Base-by-base conservation (phyloP, 2,797 vertebrate genomes). In the Anguilla pacifica region DNA sequence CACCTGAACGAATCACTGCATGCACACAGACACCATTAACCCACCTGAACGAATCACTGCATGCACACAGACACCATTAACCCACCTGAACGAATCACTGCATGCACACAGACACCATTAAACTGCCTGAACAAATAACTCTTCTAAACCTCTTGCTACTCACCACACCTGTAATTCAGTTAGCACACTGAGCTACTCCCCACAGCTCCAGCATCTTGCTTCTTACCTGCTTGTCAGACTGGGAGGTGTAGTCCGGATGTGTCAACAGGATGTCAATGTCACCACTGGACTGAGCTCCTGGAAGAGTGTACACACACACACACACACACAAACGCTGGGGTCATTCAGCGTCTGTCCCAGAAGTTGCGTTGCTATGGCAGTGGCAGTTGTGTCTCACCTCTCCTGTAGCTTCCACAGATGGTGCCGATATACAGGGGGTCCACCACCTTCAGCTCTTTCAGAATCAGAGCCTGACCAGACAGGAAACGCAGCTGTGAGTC, bases 241-340 rank as follows among this genome's bases (percentile, higher is more conserved):
- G 94, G 28, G 99, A 98, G 7, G 98, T 99, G 91, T 96, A 99
- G 88, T 97, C 89, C 1, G 97, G 97, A 84, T 99, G 98, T 81
- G 98, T 99, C 22, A 99, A 93, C 89, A 99, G 96, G 92, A 99
- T 96, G 95, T 99, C 99, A 97, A 99, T 99, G 94, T 99, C 99
- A 2, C 99, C 99, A 59, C 99, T 99, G 0, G 99, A 99, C 86
- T 97, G 96, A 49, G 98, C 98, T 0, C 99, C 99, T 99, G 87
- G 13, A 7, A 39, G 55, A 22, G 31, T 15, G 83, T 13, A 77
- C 25, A 72, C 51, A 6, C 28, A 31, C 67, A 28, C n/a, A 72
- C 67, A 72, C 67, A 31, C 67, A 72, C 67, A 72, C 15, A 15
- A 17, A 59, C 2, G 57, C 57, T 28, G 25, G n/a, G 6, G 64